These are phyloP conservation scores for Callimorpha dominula DNA, from an alignment of 2,888 invertebrate species.

Conservation along the genomic window DNA sequence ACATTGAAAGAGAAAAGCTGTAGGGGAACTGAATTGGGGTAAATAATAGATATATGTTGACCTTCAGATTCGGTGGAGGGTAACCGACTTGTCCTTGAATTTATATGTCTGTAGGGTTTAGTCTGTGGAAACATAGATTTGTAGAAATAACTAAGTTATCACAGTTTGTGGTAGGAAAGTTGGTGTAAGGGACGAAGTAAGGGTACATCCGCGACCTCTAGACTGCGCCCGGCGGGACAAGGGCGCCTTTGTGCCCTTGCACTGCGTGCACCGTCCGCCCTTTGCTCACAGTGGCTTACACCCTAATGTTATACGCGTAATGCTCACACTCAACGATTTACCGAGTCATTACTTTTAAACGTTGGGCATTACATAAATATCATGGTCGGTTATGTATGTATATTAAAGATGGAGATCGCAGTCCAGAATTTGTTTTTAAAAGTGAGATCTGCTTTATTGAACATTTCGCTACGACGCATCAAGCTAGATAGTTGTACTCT, in stretches of 20 bases:
- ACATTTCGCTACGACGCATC: too few relatives aligned
- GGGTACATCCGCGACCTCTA: conserved; percentile 83
- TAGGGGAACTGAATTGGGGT: conserved; percentile 31
- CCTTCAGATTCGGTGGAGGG: conserved; percentile 52
- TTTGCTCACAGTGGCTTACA: conserved; percentile 24
- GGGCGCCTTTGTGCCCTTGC: conserved; percentile 79
- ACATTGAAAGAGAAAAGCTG: conserved; percentile 34
- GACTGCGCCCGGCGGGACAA: conserved; percentile 79
- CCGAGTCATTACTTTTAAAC: conserved; percentile 12
- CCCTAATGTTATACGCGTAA: conserved; percentile 19
- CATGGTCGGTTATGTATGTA: background rate
- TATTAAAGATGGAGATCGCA: background rate
- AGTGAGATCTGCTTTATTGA: too few relatives aligned
- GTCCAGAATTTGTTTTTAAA: background rate
- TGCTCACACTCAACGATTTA: conserved; percentile 17
- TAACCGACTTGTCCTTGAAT: conserved; percentile 52
- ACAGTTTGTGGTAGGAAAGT: conserved; percentile 48
- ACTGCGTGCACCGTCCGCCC: conserved; percentile 63
- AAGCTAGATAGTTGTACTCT: too few relatives aligned
- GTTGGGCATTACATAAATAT: background rate
- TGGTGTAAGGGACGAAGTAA: conserved; percentile 65
- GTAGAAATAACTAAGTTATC: conserved; percentile 49
- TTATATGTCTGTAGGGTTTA: conserved; percentile 29
- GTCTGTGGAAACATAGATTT: conserved; percentile 35
- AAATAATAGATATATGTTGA: conserved; percentile 39